phyloP scores from a whole-genome alignment of 1,140 invertebrate species.

The Cydia amplana region DNA sequence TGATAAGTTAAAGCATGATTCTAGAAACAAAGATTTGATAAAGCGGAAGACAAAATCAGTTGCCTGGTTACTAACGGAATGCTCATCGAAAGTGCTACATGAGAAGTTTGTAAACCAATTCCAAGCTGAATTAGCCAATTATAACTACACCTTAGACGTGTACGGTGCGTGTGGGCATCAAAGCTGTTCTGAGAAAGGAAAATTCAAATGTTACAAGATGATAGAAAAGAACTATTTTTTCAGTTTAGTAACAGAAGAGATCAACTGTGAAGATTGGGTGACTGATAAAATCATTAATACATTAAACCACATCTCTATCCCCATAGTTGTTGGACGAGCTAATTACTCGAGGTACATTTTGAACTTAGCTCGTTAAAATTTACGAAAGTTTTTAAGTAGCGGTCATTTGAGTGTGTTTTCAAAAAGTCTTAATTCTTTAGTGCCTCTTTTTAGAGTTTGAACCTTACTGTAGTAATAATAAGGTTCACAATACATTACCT shows the following conservation, averaged over 20 bases:
- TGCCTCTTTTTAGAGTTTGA: not conserved
- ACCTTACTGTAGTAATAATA: not conserved
- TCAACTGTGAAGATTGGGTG: conserved; percentile 81
- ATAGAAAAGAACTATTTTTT: conserved; percentile 66
- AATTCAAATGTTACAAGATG: conserved; percentile 53
- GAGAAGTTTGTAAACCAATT: conserved; percentile 58
- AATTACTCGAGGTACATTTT: conserved; percentile 60
- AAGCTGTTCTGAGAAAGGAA: conserved; percentile 50
- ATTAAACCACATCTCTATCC: conserved; percentile 72
- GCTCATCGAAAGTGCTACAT: conserved; percentile 54
- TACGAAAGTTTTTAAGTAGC: conserved; percentile 23
- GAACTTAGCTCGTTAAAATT: conserved; percentile 21
- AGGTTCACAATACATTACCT: not conserved
- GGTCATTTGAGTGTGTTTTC: conserved; percentile 11
- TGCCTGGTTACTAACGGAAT: conserved; percentile 60
- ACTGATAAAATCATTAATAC: conserved; percentile 82
- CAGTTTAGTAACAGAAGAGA: conserved; percentile 59
- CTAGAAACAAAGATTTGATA: conserved; percentile 43
- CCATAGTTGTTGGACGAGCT: conserved; percentile 76
- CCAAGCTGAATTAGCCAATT: conserved; percentile 51
- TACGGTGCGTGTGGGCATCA: conserved; percentile 57
- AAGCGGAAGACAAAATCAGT: conserved; percentile 57
- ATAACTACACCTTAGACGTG: conserved; percentile 59
- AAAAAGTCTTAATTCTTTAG: not conserved
- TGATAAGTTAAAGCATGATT: conserved; percentile 48